Conservation (phyloP, 2,113 vertebrate genomes). For the Cryptotis parvus region DNA sequence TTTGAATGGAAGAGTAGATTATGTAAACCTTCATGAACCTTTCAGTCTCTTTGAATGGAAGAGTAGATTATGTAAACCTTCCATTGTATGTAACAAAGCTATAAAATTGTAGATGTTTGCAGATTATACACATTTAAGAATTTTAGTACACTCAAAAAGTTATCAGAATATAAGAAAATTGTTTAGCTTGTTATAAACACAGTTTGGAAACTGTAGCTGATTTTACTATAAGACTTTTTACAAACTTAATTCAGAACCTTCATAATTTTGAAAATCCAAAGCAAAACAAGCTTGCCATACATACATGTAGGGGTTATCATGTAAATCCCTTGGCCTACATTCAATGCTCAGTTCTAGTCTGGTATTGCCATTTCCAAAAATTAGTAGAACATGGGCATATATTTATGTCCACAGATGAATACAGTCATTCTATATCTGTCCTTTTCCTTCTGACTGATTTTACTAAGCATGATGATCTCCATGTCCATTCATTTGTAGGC, state of each 20-base stretch:
- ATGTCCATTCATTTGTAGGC: too few species aligned
- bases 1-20: neutral
- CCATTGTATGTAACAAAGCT: neutral
- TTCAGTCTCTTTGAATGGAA: neutral
- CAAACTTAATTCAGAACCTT: neutral
- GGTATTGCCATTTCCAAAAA: too few species aligned
- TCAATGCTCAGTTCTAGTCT: too few species aligned
- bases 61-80: neutral
- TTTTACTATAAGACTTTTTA: conserved; percentile 37
- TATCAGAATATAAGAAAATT: conserved; percentile 20
- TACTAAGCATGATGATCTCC: too few species aligned
- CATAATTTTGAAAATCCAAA: conserved; percentile 23
- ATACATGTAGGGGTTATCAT: too few species aligned
- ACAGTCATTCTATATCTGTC: too few species aligned
- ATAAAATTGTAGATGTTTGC: neutral
- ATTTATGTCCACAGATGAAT: too few species aligned
- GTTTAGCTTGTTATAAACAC: neutral
- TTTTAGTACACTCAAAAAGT: neutral
- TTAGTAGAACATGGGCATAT: too few species aligned
- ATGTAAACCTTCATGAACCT: conserved; percentile 4
- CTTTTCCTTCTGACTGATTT: too few species aligned
- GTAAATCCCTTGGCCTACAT: too few species aligned
- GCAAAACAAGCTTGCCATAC: too few species aligned
- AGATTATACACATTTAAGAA: neutral
- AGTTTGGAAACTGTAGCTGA: neutral